Percentiles rank a stretch among this genome's conserved stretches.
These are phyloP conservation scores for Mycteria americana DNA, from an alignment of 2,797 vertebrate species.

Conservation along the genomic window DNA sequence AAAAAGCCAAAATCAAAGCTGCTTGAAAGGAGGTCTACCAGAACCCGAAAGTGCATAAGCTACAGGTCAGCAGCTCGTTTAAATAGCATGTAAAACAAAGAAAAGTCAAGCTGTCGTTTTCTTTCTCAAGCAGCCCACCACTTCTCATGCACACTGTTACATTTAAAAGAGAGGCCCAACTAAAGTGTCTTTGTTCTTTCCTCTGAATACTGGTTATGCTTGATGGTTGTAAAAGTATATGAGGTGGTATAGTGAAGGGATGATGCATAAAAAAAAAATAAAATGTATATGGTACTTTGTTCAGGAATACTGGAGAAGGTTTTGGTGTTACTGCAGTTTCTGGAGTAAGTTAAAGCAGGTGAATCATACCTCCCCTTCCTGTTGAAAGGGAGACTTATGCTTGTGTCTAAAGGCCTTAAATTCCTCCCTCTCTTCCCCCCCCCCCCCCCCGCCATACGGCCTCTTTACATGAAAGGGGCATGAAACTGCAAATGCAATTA, in stretches of 20 bases:
- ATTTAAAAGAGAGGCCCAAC: background rate
- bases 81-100: background rate
- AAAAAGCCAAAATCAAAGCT: slow-evolving; percentile 90
- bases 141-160: background rate
- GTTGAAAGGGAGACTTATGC: background rate
- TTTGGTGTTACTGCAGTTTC: background rate
- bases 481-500: background rate
- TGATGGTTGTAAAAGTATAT: background rate
- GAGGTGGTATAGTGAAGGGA: background rate
- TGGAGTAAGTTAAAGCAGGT: background rate
- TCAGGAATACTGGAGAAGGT: background rate
- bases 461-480: background rate
- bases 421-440: accelerated
- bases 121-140: background rate
- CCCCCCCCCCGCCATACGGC: accelerated
- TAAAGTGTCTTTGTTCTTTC: background rate
- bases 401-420: background rate
- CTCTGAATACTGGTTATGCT: background rate
- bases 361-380: background rate
- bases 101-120: background rate
- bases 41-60: slow-evolving; percentile 94
- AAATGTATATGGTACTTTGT: accelerated
- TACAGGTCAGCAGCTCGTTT: slow-evolving; percentile 83
- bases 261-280: background rate
- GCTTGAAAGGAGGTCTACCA: slow-evolving; percentile 90